phyloP scores from a whole-genome alignment of 2,113 vertebrate species.

The Nothocercus julius region DNA sequence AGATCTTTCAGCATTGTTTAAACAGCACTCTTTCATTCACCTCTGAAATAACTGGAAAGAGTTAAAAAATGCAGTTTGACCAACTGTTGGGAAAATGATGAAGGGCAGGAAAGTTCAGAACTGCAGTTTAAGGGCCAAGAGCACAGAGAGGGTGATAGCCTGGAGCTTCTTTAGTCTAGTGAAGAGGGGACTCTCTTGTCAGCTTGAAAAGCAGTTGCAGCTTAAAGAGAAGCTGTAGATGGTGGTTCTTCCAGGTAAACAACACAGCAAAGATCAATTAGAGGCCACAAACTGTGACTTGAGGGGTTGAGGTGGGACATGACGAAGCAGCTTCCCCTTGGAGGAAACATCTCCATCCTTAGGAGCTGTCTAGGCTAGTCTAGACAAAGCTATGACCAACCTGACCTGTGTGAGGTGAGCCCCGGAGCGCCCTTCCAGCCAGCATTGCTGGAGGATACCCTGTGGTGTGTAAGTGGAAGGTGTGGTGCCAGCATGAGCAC shows the following conservation, averaged over 20 bases:
- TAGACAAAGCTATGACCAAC: neutral
- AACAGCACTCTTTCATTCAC: neutral
- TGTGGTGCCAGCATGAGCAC: neutral
- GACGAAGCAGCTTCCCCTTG: neutral
- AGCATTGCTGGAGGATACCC: neutral
- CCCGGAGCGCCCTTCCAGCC: neutral
- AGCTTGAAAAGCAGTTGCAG: neutral
- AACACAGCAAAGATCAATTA: neutral
- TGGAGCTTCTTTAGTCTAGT: neutral
- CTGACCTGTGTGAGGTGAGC: neutral
- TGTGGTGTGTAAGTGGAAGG: neutral
- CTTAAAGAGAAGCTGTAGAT: neutral
- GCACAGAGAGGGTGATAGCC: neutral
- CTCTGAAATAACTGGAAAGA: neutral
- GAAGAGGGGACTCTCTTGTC: neutral
- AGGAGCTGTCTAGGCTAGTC: neutral
- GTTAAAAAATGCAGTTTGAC: neutral
- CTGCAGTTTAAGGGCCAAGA: neutral
- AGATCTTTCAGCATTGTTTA: neutral
- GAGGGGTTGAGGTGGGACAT: neutral
- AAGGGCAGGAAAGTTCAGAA: neutral
- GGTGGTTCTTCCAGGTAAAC: neutral
- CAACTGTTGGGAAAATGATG: neutral
- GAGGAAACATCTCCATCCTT: neutral
- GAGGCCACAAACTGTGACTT: neutral